These are phyloP conservation scores for Babyrousa celebensis DNA, from an alignment of 2,797 vertebrate genomes.

Conservation along the genomic window DNA sequence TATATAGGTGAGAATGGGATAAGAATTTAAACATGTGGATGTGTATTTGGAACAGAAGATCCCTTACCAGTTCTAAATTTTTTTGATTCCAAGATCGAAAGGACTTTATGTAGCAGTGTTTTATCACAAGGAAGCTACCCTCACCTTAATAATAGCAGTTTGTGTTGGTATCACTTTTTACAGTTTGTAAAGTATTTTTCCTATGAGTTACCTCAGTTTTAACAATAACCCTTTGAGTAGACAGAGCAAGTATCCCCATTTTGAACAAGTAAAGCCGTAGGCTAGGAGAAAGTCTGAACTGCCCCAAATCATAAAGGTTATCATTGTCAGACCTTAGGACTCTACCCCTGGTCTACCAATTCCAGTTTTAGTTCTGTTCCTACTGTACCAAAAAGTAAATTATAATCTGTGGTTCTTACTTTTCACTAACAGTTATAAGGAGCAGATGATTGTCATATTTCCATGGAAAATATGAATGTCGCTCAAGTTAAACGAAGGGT, in stretches of 20 bases:
- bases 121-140: slow-evolving; percentile 61
- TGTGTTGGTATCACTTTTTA: slow-evolving; percentile 55
- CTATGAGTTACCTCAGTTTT: slow-evolving; percentile 64
- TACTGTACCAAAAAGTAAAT: slow-evolving; percentile 68
- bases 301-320: slow-evolving; percentile 40
- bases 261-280: slow-evolving; percentile 70
- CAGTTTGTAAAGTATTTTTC: slow-evolving; percentile 59
- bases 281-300: slow-evolving; percentile 41
- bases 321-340: slow-evolving; percentile 33
- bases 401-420: slow-evolving; percentile 63
- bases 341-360: background rate
- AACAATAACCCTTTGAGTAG: slow-evolving; percentile 54
- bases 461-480: slow-evolving; percentile 54
- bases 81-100: slow-evolving; percentile 62
- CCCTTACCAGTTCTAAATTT: background rate
- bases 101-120: slow-evolving; percentile 56
- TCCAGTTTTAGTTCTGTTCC: slow-evolving; percentile 61
- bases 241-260: slow-evolving; percentile 17
- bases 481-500: slow-evolving; percentile 54
- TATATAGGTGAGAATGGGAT: slow-evolving; percentile 27
- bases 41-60: slow-evolving; percentile 67
- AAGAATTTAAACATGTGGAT: slow-evolving; percentile 49
- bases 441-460: slow-evolving; percentile 63
- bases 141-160: slow-evolving; percentile 71
- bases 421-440: slow-evolving; percentile 58